Conservation (phyloP, 1,140 invertebrate species). For the Calliopsis andreniformis region DNA sequence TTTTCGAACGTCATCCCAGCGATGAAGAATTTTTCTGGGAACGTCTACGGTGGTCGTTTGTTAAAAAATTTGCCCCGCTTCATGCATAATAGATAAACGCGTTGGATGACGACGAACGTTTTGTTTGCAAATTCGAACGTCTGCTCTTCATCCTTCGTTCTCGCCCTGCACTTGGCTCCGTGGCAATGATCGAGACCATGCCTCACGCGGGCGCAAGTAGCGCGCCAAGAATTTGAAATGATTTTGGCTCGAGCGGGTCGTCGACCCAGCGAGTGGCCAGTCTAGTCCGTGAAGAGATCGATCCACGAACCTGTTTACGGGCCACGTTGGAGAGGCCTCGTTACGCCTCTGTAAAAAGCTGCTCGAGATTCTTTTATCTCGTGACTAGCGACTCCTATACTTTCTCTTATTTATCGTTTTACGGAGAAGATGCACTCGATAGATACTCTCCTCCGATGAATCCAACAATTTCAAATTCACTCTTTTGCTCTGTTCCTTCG, state of each 20-base stretch:
- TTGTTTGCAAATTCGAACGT: slow-evolving; percentile 37
- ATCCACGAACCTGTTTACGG: slow-evolving; percentile 43
- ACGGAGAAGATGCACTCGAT: too few relatives aligned
- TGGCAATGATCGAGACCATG: slow-evolving; percentile 36
- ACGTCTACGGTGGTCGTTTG: neutral
- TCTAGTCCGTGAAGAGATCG: slow-evolving; percentile 19
- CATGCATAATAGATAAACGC: slow-evolving; percentile 38
- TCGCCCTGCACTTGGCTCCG: slow-evolving; percentile 22
- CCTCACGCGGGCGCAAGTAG: slow-evolving; percentile 19
- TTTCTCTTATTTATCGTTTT: slow-evolving; percentile 23
- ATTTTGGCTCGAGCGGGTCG: slow-evolving; percentile 39
- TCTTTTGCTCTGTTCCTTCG: too few relatives aligned
- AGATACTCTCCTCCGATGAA: neutral
- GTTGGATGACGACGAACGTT: slow-evolving; percentile 2
- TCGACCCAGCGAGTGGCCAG: slow-evolving; percentile 21
- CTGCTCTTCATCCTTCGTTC: neutral
- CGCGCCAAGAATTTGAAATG: slow-evolving; percentile 55
- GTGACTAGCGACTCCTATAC: neutral
- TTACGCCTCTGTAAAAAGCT: neutral
- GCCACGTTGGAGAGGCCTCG: slow-evolving; percentile 6
- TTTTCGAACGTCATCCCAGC: neutral
- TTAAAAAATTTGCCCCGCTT: slow-evolving; percentile 2
- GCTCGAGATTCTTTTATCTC: neutral
- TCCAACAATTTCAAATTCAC: neutral
- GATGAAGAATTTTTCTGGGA: neutral